phyloP scores from a whole-genome alignment of 2,888 invertebrate genomes.

The Aphrophora alni region DNA sequence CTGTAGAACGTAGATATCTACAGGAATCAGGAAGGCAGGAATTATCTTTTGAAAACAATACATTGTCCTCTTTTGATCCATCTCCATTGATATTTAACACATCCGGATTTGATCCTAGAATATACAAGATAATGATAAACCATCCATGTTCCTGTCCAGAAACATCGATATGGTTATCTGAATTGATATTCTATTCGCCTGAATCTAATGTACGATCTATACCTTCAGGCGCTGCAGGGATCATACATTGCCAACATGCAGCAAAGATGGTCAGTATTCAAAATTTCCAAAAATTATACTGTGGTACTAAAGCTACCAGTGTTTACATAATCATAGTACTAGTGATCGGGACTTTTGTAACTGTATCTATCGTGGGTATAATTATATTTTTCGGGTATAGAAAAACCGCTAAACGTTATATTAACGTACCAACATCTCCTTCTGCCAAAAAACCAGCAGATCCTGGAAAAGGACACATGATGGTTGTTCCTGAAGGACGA shows the following conservation, averaged over 20 bases:
- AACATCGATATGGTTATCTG: conserved; percentile 51
- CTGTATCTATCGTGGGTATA: conserved; percentile 13
- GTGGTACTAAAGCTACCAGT: conserved; percentile 16
- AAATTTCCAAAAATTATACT: conserved; percentile 26
- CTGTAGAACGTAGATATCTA: conserved; percentile 52
- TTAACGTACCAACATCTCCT: conserved; percentile 48
- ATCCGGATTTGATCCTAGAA: conserved; percentile 62
- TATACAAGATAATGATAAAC: conserved; percentile 66
- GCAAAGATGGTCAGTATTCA: background rate
- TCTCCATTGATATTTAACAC: conserved; percentile 66
- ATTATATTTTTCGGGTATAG: conserved; percentile 15
- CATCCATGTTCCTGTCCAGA: conserved; percentile 66
- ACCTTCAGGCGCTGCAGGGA: conserved; percentile 38
- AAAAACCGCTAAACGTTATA: conserved; percentile 42
- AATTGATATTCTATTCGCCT: conserved; percentile 47
- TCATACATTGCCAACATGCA: conserved; percentile 44
- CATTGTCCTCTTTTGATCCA: conserved; percentile 63
- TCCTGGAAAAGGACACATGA: conserved; percentile 48
- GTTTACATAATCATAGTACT: conserved; percentile 20
- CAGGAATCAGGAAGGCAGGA: conserved; percentile 57
- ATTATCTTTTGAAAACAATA: conserved; percentile 69
- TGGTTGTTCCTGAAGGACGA: conserved; percentile 81
- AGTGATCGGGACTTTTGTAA: conserved; percentile 19
- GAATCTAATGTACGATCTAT: conserved; percentile 31
- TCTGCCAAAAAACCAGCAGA: conserved; percentile 33